A percentile compares a stretch with the other conserved stretches of the same genome.
phyloP scores from a whole-genome alignment of 2,888 invertebrate genomes.

The Pseudococcus longispinus region DNA sequence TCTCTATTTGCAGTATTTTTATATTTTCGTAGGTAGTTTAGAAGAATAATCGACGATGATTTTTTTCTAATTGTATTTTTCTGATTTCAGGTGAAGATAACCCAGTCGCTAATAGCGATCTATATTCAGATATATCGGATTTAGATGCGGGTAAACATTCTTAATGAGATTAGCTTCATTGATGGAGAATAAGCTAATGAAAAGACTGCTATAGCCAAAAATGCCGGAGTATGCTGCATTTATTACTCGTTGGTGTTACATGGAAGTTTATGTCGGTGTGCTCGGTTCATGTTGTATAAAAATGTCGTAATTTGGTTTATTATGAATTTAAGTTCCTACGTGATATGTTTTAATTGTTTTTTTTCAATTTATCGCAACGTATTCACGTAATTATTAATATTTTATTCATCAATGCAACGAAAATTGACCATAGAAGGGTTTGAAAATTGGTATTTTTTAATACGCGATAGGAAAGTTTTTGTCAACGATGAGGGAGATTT shows the following conservation, averaged over 20 bases:
- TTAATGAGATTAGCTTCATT: background rate
- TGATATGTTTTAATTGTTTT: background rate
- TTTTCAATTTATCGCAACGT: background rate
- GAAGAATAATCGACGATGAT: background rate
- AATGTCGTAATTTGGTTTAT: background rate
- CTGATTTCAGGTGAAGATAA: conserved; percentile 59
- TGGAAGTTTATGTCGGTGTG: background rate
- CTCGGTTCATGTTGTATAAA: background rate
- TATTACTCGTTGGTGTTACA: background rate
- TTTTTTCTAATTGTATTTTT: background rate
- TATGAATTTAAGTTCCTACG: conserved; percentile 13
- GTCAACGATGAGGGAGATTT: background rate
- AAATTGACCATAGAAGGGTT: background rate
- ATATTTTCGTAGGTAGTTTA: background rate
- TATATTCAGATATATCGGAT: conserved; percentile 59
- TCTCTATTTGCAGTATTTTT: background rate
- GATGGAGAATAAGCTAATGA: background rate
- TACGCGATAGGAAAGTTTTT: background rate
- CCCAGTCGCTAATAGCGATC: conserved; percentile 59
- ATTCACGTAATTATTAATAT: background rate
- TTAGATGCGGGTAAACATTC: conserved; percentile 14
- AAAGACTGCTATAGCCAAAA: conserved; percentile 17
- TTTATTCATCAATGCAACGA: background rate
- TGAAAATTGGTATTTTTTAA: background rate
- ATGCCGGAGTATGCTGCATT: background rate